Conservation (phyloP, 2,113 vertebrate species). For the Zingel zingel region DNA sequence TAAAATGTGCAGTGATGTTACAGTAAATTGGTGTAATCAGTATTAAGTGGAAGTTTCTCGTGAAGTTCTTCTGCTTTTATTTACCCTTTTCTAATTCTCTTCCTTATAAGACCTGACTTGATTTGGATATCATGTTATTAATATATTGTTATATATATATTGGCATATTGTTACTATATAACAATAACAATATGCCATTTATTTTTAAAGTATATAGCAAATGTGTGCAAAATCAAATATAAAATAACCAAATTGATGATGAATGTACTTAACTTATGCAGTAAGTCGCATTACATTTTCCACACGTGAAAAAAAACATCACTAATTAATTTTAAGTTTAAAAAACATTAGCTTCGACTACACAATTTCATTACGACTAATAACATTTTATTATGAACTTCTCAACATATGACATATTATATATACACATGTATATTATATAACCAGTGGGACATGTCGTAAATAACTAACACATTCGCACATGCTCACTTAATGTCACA, state of each 20-base stretch:
- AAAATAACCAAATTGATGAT: background rate
- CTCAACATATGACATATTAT: no score
- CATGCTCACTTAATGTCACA: slow-evolving; percentile 26
- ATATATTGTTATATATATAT: background rate
- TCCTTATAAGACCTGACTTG: background rate
- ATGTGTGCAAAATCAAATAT: background rate
- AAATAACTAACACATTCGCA: slow-evolving; percentile 32
- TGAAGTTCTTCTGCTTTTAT: slow-evolving; percentile 1
- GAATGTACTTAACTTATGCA: background rate
- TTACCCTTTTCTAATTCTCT: background rate
- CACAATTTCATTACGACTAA: no score
- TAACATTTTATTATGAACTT: no score
- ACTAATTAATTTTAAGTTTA: background rate
- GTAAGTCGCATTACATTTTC: background rate
- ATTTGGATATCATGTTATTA: background rate
- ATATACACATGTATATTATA: no score
- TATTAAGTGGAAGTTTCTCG: background rate
- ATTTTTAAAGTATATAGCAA: background rate
- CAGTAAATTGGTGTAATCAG: background rate
- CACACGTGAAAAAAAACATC: background rate
- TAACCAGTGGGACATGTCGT: slow-evolving; percentile 55
- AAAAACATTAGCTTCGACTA: background rate
- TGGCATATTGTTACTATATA: no score
- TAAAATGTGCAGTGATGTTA: background rate
- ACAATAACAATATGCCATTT: background rate